These are phyloP conservation scores for Punctoribates punctum DNA, from an alignment of 2,888 invertebrate genomes.

Conservation along the genomic window DNA sequence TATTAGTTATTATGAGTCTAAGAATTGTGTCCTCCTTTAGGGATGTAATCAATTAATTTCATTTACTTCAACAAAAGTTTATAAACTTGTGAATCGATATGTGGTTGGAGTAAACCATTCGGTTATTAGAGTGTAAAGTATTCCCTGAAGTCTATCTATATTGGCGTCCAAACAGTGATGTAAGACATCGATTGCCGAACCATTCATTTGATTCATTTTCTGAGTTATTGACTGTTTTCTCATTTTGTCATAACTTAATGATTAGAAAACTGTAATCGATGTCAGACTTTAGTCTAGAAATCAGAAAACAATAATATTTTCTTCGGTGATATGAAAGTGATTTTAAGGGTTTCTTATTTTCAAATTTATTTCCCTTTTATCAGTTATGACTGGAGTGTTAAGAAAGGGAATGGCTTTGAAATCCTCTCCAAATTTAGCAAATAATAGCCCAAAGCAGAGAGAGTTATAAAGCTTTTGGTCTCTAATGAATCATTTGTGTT, in stretches of 20 bases:
- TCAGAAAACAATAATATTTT: neutral
- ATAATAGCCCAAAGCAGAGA: no score
- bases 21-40: no score
- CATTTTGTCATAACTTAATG: conserved; percentile 20
- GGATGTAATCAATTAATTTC: no score
- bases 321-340: neutral
- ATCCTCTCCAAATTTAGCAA: no score
- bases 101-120: no score
- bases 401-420: no score
- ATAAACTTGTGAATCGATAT: no score
- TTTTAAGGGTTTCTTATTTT: neutral
- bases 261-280: conserved; percentile 3
- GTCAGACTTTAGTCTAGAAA: neutral
- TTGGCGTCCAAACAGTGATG: neutral
- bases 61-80: no score
- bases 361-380: neutral
- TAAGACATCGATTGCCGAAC: neutral
- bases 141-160: neutral
- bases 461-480: no score
- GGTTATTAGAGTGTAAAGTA: no score
- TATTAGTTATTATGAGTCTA: no score
- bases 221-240: conserved; percentile 3
- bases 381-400: neutral
- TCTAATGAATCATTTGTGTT: no score
- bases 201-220: neutral